Evolutionary conservation across 1,140 invertebrate genomes (phyloP).

Genomic region (Argopecten irradians): DNA sequence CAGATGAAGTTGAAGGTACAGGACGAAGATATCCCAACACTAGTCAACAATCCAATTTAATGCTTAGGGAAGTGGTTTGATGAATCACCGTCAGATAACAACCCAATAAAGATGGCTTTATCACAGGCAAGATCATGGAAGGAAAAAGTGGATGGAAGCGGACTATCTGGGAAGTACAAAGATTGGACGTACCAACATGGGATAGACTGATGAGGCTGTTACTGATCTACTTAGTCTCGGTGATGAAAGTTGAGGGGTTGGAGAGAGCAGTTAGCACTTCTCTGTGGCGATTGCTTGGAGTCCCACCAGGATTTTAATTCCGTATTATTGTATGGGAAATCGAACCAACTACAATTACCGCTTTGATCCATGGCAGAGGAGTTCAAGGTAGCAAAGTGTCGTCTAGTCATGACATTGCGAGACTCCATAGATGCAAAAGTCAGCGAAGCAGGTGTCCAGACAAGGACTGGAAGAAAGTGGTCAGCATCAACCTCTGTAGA

Average conservation of each 20-base stretch:
- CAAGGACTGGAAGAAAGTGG: conserved; percentile 44
- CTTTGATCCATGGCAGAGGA: conserved; percentile 42
- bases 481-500: conserved; percentile 23
- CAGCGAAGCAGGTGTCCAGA: conserved; percentile 31
- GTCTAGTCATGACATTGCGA: conserved; percentile 32
- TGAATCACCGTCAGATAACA: conserved; percentile 27
- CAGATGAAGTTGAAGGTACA: conserved; percentile 35
- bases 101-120: conserved; percentile 26
- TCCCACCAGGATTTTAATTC: conserved; percentile 32
- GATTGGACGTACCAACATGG: conserved; percentile 49
- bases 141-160: conserved; percentile 36
- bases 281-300: conserved; percentile 27
- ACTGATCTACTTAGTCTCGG: conserved; percentile 41
- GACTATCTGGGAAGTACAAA: conserved; percentile 40
- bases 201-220: conserved; percentile 37
- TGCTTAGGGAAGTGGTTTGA: conserved; percentile 51
- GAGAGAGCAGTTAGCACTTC: conserved; percentile 40
- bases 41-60: conserved; percentile 35
- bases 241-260: conserved; percentile 32
- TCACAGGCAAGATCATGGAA: conserved; percentile 28
- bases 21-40: conserved; percentile 44
- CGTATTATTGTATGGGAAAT: conserved; percentile 27
- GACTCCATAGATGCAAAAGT: conserved; percentile 35
- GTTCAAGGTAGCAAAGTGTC: no score
- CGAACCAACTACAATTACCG: conserved; percentile 37